Conservation (phyloP, 1,140 invertebrate species). For the Helicoverpa zea region DNA sequence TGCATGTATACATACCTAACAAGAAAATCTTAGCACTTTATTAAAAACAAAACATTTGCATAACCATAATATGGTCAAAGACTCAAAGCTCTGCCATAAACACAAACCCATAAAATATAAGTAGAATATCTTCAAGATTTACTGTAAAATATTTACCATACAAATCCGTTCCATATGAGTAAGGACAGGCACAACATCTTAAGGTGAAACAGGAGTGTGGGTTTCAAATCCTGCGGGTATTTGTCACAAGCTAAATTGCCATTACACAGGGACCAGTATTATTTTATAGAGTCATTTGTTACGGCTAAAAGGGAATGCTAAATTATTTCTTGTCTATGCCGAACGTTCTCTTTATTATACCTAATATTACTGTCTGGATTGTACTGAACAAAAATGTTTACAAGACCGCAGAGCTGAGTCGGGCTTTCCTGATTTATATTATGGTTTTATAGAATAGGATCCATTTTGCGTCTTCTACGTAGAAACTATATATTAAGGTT, state of each 20-base stretch:
- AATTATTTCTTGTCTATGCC: conserved; percentile 19
- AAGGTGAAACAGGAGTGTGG: conserved; percentile 30
- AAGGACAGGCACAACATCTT: conserved; percentile 5
- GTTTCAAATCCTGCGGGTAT: conserved; percentile 41
- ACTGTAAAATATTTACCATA: conserved; percentile 33
- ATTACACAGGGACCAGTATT: conserved; percentile 45
- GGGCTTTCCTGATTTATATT: conserved; percentile 11
- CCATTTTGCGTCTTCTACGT: not conserved
- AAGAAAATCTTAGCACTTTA: not conserved
- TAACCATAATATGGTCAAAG: not conserved
- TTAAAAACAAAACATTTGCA: not conserved
- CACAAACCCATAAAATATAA: not conserved
- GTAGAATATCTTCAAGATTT: not conserved
- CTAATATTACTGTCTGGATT: not conserved
- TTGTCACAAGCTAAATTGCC: conserved; percentile 52
- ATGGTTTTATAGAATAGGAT: not conserved
- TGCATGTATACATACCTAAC: too few relatives aligned
- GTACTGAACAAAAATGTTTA: conserved; percentile 12
- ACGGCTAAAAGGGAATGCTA: conserved; percentile 19
- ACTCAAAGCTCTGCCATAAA: not conserved
- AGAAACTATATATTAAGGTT: not conserved
- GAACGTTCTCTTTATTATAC: conserved; percentile 10
- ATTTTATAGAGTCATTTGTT: conserved; percentile 51
- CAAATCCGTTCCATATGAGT: conserved; percentile 2
- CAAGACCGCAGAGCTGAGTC: not conserved